Percentiles rank a stretch among this genome's conserved stretches.
phyloP scores from a whole-genome alignment of 1,140 invertebrate species.

The Mya arenaria region DNA sequence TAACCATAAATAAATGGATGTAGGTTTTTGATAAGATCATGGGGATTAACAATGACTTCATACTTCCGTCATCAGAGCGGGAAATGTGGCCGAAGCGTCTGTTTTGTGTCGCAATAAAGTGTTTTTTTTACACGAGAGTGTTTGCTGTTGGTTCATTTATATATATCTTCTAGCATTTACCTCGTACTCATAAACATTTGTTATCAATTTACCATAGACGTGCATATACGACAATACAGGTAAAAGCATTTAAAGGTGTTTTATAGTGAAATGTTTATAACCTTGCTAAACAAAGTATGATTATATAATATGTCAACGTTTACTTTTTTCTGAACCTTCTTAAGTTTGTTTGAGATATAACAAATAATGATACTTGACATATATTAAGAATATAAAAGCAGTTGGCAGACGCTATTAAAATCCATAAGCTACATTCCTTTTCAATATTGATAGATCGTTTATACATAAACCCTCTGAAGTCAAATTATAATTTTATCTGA shows the following conservation, averaged over 20 bases:
- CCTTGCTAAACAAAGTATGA: not conserved
- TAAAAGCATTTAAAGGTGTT: not conserved
- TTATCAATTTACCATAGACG: not conserved
- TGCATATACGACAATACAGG: not conserved
- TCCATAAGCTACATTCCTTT: not conserved
- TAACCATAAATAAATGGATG: not conserved
- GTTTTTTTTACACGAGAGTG: not conserved
- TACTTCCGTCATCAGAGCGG: not conserved
- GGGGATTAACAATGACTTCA: not conserved
- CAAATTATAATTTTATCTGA: not conserved
- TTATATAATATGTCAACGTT: too few species aligned
- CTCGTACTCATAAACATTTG: too few species aligned
- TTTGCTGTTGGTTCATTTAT: not conserved
- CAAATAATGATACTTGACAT: not conserved
- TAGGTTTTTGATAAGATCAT: not conserved
- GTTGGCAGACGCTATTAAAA: not conserved
- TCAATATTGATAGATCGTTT: not conserved
- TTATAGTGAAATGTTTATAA: conserved; percentile 1
- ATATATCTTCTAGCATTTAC: not conserved
- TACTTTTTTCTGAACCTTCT: not conserved
- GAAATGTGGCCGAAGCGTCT: not conserved
- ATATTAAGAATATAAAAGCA: not conserved
- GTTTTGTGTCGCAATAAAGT: not conserved
- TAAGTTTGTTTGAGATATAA: too few species aligned
- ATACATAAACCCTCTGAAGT: not conserved